phyloP scores from a whole-genome alignment of 2,797 vertebrate species.

The Mionectes olivaceus region DNA sequence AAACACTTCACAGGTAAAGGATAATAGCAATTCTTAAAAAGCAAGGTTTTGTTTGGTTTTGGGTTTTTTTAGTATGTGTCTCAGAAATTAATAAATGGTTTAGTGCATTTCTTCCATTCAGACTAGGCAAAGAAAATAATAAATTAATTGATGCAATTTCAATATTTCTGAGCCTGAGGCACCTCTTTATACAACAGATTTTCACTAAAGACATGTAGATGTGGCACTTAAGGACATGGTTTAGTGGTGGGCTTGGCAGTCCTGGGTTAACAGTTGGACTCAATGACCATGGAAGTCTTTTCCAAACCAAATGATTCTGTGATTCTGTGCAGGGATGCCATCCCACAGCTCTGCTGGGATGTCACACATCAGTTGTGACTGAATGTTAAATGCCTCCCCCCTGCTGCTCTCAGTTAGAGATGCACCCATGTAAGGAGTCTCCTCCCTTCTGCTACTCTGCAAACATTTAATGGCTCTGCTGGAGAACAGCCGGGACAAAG shows the following conservation, averaged over 20 bases:
- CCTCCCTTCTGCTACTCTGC: neutral
- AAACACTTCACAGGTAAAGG: neutral
- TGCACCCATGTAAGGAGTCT: neutral
- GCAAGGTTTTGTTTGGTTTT: neutral
- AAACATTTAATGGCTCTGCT: neutral
- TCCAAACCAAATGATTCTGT: neutral
- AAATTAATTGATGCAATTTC: neutral
- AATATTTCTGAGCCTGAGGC: neutral
- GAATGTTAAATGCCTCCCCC: neutral
- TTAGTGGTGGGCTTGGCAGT: neutral
- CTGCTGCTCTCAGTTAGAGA: neutral
- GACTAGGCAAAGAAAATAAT: neutral
- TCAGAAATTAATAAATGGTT: neutral
- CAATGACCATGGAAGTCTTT: neutral
- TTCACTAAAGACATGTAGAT: neutral
- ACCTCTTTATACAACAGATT: neutral
- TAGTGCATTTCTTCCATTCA: neutral
- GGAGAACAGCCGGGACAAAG: neutral
- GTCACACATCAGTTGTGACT: neutral
- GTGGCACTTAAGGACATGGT: neutral
- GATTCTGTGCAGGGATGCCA: neutral
- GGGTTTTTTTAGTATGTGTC: neutral
- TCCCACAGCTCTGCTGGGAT: neutral
- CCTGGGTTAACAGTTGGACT: neutral
- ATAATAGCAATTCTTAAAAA: neutral